Conservation (phyloP, 2,888 invertebrate genomes). For the Cosmia pyralina region DNA sequence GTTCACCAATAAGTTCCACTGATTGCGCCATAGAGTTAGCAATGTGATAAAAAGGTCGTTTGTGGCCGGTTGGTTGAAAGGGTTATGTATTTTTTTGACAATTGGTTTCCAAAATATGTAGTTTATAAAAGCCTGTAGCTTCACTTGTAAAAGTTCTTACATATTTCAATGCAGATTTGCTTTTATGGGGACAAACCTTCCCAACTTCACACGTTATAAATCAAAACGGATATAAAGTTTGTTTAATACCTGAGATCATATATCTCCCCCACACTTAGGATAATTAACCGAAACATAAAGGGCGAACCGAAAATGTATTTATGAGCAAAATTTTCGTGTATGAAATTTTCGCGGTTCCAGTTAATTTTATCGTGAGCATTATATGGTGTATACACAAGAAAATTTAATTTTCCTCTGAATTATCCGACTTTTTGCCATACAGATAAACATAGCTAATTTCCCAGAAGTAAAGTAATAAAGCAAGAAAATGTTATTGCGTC, state of each 20-base stretch:
- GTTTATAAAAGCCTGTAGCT: too few relatives aligned
- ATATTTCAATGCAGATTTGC: slow-evolving; percentile 23
- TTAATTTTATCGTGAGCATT: slow-evolving; percentile 42
- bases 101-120: neutral
- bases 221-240: slow-evolving; percentile 39
- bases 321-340: slow-evolving; percentile 54
- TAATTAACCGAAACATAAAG: slow-evolving; percentile 58
- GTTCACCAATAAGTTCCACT: slow-evolving; percentile 87
- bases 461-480: slow-evolving; percentile 48
- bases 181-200: neutral
- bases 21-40: slow-evolving; percentile 83
- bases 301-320: slow-evolving; percentile 56
- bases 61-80: neutral
- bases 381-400: slow-evolving; percentile 47
- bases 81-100: neutral
- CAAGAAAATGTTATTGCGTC: slow-evolving; percentile 30
- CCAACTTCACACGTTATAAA: slow-evolving; percentile 39
- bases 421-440: slow-evolving; percentile 29
- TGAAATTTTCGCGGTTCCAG: slow-evolving; percentile 42
- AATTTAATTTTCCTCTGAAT: slow-evolving; percentile 52
- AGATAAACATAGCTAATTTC: slow-evolving; percentile 46
- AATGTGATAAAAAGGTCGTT: slow-evolving; percentile 65
- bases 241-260: slow-evolving; percentile 29
- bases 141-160: neutral
- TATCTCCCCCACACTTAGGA: slow-evolving; percentile 39